These are phyloP conservation scores for Bombus waltoni DNA, from an alignment of 1,140 invertebrate genomes.

Conservation along the genomic window DNA sequence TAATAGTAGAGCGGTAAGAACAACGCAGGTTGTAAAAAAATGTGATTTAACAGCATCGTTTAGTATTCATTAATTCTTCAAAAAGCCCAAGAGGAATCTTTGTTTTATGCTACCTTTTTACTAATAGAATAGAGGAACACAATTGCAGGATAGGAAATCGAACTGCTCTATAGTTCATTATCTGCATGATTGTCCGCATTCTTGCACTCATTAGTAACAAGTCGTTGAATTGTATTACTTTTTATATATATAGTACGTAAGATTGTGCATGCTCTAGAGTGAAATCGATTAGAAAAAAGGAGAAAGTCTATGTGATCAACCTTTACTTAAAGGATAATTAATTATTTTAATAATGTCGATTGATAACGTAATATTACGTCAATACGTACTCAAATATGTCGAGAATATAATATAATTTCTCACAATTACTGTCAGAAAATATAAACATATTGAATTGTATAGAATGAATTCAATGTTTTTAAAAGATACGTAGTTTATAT, in stretches of 20 bases:
- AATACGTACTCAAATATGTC: too few relatives aligned
- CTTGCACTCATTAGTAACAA: not conserved
- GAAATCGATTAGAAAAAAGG: constrained; percentile 15
- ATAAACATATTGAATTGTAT: too few relatives aligned
- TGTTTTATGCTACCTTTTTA: not conserved
- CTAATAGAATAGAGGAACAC: not conserved
- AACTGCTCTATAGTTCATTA: not conserved
- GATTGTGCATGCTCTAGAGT: too few relatives aligned
- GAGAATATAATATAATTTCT: too few relatives aligned
- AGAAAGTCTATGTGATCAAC: not conserved
- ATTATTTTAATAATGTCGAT: not conserved
- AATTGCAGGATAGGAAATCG: not conserved
- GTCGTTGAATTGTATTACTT: not conserved
- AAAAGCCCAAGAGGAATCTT: not conserved
- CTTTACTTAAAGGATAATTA: not conserved
- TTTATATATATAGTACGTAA: not conserved
- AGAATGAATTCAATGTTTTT: too few relatives aligned
- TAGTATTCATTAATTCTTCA: not conserved
- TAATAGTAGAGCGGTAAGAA: too few relatives aligned
- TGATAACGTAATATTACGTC: too few relatives aligned
- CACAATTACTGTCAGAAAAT: too few relatives aligned
- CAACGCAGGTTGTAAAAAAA: not conserved
- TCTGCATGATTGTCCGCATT: not conserved
- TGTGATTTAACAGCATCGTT: not conserved
- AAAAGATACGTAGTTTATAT: too few relatives aligned